Base-by-base conservation (phyloP, 2,888 invertebrate genomes). In the Ariolimax columbianus region DNA sequence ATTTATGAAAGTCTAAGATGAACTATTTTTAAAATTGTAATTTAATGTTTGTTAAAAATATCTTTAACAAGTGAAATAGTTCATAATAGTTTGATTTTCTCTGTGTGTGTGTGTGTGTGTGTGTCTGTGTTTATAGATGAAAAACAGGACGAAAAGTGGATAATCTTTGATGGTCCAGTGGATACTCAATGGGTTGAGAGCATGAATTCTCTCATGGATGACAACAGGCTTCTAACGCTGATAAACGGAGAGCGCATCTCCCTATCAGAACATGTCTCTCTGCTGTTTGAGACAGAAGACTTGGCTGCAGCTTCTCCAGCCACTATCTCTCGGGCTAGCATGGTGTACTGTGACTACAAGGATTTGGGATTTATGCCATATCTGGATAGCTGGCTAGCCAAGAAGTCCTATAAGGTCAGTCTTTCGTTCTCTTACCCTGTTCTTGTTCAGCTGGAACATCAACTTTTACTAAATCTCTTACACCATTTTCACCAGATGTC, bases 271-370 rank as follows among this genome's bases (percentile, higher is more conserved):
- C 96, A 96, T 40, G 94, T 95, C 47, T 96, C 97, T 0, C 93
- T 97, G 66, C 94, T 97, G 23, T 97, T 97, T 92, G 97, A 97
- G 94, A 97, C 97, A 0, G 96, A 96, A 87, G 97, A 97, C 93
- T 94, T 98, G 83, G 95, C 93, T 36, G 93, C 93, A 33, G 94
- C 94, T 38, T 94, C 97, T 95, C 94, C 95, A 72, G 94, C 94
- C 77, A 94, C 94, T 9, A 93, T 94, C 14, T 94, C 94, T n/a
- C 91, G 94, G 30, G 94, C 94, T 90, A 94, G 94, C 82, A 94
- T 95, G 92, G 94, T 95, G 73, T 95, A 93, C 89, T 91, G 91
- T 87, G 94, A 94, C 88, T 93, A 93, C 86, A 86, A 88, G 17
- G 93, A 93, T 88, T 89, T 94, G 51, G 93, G 94, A 43, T 94